A percentile compares a stretch with the other conserved stretches of the same genome.
Conservation (phyloP, 2,113 vertebrate species). For the Corydoras sp. region DNA sequence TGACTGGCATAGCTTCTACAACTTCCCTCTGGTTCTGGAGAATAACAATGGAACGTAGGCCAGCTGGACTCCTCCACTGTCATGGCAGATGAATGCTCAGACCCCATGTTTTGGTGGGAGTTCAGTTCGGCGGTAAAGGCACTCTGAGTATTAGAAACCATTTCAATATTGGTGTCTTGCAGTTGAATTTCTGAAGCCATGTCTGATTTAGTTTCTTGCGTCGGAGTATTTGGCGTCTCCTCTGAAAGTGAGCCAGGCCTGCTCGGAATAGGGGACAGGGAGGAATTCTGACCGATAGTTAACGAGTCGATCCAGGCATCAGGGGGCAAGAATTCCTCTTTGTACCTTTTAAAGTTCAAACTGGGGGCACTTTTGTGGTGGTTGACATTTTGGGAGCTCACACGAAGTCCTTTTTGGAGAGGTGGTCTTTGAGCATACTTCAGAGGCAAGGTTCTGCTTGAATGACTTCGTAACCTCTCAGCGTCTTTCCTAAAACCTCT, state of each 20-base stretch:
- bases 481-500: conserved; percentile 5
- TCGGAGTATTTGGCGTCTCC: too few species aligned
- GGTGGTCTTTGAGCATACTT: conserved; percentile 22
- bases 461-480: conserved; percentile 12
- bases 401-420: conserved; percentile 28
- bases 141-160: conserved; percentile 4
- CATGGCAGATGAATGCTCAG: not conserved
- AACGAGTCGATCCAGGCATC: conserved; percentile 65
- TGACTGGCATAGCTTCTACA: conserved; percentile 67
- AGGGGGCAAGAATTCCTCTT: conserved; percentile 56
- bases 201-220: conserved; percentile 1
- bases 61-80: conserved; percentile 32
- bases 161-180: conserved; percentile 29
- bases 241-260: not conserved
- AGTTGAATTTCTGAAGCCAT: conserved; percentile 21
- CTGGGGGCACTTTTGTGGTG: conserved; percentile 53
- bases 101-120: not conserved
- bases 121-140: not conserved
- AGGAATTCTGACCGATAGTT: conserved; percentile 52
- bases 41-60: conserved; percentile 28
- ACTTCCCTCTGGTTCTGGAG: conserved; percentile 51
- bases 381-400: conserved; percentile 38
- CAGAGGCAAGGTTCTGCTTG: conserved; percentile 23
- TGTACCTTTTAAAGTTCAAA: conserved; percentile 50
- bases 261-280: conserved; percentile 5